Base-by-base conservation (phyloP, 2,113 vertebrate species). In the Phalacrocorax aristotelis region DNA sequence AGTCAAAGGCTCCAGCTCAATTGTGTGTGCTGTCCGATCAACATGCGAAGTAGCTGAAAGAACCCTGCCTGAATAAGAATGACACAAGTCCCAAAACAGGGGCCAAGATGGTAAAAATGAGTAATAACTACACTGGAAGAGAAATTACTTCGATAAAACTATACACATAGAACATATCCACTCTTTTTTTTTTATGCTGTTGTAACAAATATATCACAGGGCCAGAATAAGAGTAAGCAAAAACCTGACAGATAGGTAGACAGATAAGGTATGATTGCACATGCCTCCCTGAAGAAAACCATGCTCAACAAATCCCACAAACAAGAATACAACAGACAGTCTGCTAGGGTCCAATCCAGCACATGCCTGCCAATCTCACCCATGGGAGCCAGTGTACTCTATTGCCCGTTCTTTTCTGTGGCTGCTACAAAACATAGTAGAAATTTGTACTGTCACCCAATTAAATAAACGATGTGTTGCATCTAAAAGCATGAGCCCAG, bases 1-100 rank as follows among this genome's bases (percentile, higher is more conserved):
- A 95, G 80, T 40, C 89, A 87, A 84, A 95, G 83, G 77, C 74
- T 92, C 42, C n/a, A 13, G 76, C 86, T 89, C 83, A 68, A 58
- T 78, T 10, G 6, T 38, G 15, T 9, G 38, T 0, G 0, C 54
- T 0, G 0, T 52, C 86, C 8, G 10, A 93, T 68, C 65, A 78
- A 87, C 40, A 68, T 54, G 80, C 2, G 11, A 89, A 95, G 74
- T 3, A 83, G 58, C 34, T 0, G 1, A 87, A 76, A 86, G 60
- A 97, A 78, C 36, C 9, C 57, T 79, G 76, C 23, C 69, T 65
- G 80, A 91, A 93, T 91, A 68, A 90, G 55, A 93, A 96, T 65
- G 69, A 91, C 40, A 23, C 6, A 75, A 79, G 57, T 64, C 72
- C 83, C 93, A 46, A 81, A 94, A 70, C 29, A 55, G 71, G 36